These are phyloP conservation scores for Pilophorus perplexus DNA, from an alignment of 2,888 invertebrate genomes.

Conservation along the genomic window DNA sequence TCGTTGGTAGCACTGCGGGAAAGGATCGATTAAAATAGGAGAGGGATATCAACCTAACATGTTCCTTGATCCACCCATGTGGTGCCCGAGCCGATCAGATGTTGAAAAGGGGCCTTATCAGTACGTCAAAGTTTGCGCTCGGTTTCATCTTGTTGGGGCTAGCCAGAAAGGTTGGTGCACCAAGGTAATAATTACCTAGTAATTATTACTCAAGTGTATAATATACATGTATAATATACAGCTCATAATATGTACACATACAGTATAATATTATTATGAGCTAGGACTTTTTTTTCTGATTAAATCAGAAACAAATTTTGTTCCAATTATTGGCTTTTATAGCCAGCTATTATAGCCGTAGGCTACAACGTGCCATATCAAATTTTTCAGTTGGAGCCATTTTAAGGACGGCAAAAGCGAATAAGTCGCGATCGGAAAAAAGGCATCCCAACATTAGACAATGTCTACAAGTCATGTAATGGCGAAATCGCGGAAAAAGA, in stretches of 20 bases:
- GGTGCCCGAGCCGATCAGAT: background rate
- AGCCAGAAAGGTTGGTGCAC: background rate
- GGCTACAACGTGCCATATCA: constrained; percentile 9
- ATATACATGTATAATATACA: too few relatives aligned
- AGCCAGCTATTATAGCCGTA: too few relatives aligned
- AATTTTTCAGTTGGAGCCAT: constrained; percentile 1
- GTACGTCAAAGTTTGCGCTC: background rate
- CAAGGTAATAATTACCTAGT: background rate
- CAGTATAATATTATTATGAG: too few relatives aligned
- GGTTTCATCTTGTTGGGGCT: background rate
- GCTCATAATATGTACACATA: too few relatives aligned
- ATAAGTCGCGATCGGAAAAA: background rate
- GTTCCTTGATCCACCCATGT: constrained; percentile 3
- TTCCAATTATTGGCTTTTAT: too few relatives aligned
- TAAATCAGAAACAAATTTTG: too few relatives aligned
- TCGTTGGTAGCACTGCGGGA: too few relatives aligned
- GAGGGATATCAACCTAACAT: background rate
- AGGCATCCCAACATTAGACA: background rate
- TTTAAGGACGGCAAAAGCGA: background rate
- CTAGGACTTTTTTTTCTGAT: background rate
- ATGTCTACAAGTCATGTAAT: too few relatives aligned
- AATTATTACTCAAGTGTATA: too few relatives aligned
- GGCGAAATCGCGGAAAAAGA: background rate
- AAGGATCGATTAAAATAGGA: background rate
- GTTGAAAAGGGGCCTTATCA: background rate